These are phyloP conservation scores for Mustelus asterias DNA, from an alignment of 2,113 vertebrate species.

Conservation along the genomic window DNA sequence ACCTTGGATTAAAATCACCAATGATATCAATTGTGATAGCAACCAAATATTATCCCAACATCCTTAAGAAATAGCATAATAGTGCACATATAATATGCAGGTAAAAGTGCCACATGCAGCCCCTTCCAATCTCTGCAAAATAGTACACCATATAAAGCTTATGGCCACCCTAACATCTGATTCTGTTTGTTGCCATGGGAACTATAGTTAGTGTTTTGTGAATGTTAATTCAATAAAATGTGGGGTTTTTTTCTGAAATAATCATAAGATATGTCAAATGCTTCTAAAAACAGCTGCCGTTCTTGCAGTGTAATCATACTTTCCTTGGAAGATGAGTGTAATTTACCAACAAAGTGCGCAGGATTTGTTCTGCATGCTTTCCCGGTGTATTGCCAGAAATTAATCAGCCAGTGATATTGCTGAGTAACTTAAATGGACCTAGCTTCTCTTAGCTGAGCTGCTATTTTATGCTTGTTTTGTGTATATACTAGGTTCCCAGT, in stretches of 20 bases:
- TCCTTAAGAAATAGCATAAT: not conserved
- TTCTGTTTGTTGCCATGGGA: not conserved
- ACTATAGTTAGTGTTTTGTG: not conserved
- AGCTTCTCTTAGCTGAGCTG: not conserved
- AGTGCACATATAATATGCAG: not conserved
- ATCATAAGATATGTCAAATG: not conserved
- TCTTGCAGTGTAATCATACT: not conserved
- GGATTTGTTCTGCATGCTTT: not conserved
- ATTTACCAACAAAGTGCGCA: not conserved
- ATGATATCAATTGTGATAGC: not conserved
- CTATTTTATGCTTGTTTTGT: not conserved
- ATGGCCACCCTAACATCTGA: not conserved
- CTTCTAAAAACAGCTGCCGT: not conserved
- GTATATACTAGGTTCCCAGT: not conserved
- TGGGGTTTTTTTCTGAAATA: not conserved
- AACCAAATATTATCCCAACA: not conserved
- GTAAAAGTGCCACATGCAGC: not conserved
- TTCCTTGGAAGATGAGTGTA: not conserved
- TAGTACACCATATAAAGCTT: not conserved
- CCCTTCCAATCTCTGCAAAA: not conserved
- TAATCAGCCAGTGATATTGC: slow-evolving; percentile 27
- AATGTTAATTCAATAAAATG: not conserved
- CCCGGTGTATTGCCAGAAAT: slow-evolving; percentile 12
- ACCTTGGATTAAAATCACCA: not conserved
- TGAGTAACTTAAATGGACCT: slow-evolving; percentile 10